Base-by-base conservation (phyloP, 2,888 invertebrate species). In the Alsophila aescularia region DNA sequence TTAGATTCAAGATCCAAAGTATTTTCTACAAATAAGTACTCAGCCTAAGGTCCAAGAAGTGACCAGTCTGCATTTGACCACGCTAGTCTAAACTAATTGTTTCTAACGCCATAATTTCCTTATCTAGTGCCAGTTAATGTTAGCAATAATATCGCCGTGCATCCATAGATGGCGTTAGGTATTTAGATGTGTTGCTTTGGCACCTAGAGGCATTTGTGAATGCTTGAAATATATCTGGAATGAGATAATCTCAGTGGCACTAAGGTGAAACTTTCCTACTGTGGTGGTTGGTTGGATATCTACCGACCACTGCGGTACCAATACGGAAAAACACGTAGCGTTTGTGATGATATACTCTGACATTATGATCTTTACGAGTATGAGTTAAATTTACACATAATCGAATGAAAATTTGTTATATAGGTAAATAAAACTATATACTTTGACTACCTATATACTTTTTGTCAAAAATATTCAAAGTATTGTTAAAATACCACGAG, bases 41-140 rank as follows among this genome's bases (percentile, higher is more conserved):
- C 12, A 14, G 41, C 52, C 13, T 52, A 24, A 42, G 18, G 15
- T 14, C 43, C 14, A 15, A 48, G 29, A 31, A 47, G 35, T 13
- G 13, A 18, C 35, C 34, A 14, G 45, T n/a, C 37, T 36, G 16
- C 31, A 3, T 32, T 31, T 13, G 39, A 29, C 45, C 36, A 34
- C 43, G 35, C 34, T 42, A 48, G 52, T 31, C 41, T 15, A 55
- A 54, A 54, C 64, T 61, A 64, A 64, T 64, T 64, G 61, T 64
- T 61, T 52, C 57, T 51, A 44, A 36, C 52, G 55, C 64, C 57
- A 58, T 64, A 59, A 64, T 61, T 37, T 24, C 64, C 64, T 58
- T 64, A 54, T 58, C 6, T 15, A 57, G 59, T 24, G 35, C 24
- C 24, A 24, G 24, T 41, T 50, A 51, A 43, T 56, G 50, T 45